Evolutionary conservation across 2,888 invertebrate genomes (phyloP).

Genomic region (Ophion ellenae): DNA sequence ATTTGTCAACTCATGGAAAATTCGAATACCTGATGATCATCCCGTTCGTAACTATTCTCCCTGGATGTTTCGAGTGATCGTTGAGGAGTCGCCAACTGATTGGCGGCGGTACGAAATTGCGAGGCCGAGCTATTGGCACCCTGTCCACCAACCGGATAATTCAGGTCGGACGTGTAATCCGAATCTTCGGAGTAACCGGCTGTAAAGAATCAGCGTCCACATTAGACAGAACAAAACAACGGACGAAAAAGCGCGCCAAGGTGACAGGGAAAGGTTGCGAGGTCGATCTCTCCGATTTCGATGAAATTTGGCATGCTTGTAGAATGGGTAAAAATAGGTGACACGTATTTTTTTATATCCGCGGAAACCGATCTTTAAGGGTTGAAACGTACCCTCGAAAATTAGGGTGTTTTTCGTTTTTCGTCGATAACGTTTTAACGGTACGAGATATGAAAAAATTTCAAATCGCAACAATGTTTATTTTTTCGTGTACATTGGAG

Average conservation of each 20-base stretch:
- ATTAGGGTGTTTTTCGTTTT: too few species aligned
- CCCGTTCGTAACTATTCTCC: constrained; percentile 93
- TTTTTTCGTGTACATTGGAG: too few species aligned
- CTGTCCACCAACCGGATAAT: constrained; percentile 94
- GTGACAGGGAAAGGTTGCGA: too few species aligned
- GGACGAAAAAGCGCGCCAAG: background rate
- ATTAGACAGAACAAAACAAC: background rate
- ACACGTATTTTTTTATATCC: too few species aligned
- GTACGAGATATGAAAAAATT: too few species aligned
- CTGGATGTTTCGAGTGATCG: constrained; percentile 91
- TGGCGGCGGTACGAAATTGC: constrained; percentile 92
- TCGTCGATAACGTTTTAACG: too few species aligned
- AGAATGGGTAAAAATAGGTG: too few species aligned
- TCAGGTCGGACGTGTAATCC: constrained; percentile 98
- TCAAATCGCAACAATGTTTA: too few species aligned
- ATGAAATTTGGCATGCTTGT: too few species aligned
- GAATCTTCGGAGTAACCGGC: constrained; percentile 98
- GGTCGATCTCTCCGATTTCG: too few species aligned
- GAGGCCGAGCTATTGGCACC: constrained; percentile 96
- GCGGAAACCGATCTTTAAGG: too few species aligned
- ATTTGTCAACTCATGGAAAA: background rate
- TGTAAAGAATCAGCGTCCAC: constrained; percentile 83
- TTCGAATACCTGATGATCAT: constrained; percentile 86
- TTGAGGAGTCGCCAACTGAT: constrained; percentile 91
- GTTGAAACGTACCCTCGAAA: too few species aligned